A percentile compares a stretch with the other conserved stretches of the same genome.
Conservation (phyloP, 2,888 invertebrate genomes). For the Patella ulyssiponensis region DNA sequence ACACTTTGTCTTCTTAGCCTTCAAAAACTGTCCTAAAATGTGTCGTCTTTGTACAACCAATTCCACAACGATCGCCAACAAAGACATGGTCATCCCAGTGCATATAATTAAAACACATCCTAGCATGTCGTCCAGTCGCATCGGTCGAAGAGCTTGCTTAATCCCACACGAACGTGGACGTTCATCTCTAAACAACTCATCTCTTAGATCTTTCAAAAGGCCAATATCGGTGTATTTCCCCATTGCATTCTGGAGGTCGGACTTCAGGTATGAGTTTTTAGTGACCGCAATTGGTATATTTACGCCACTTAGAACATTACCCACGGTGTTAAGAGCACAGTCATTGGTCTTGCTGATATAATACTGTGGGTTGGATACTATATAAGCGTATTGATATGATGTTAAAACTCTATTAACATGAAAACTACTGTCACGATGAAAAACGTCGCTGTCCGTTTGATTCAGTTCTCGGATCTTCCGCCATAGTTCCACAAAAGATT, state of each 20-base stretch:
- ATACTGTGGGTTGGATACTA: background rate
- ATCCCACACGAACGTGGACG: background rate
- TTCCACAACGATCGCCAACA: too few relatives aligned
- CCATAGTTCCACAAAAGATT: background rate
- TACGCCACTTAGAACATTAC: background rate
- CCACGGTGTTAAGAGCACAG: background rate
- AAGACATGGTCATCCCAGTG: too few relatives aligned
- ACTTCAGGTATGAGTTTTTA: background rate
- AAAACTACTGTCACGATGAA: background rate
- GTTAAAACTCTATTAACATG: background rate
- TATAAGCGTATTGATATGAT: background rate
- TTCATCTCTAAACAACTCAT: background rate
- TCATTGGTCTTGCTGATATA: background rate
- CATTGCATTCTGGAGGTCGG: background rate
- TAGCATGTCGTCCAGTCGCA: too few relatives aligned
- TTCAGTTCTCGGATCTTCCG: background rate
- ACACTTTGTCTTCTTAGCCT: too few relatives aligned
- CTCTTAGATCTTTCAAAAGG: background rate
- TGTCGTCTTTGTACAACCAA: too few relatives aligned
- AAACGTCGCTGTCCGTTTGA: background rate
- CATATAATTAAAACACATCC: too few relatives aligned
- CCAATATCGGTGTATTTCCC: background rate
- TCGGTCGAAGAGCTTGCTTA: too few relatives aligned
- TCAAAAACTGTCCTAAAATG: too few relatives aligned
- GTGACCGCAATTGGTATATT: background rate